Conservation (phyloP, 2,797 vertebrate genomes). For the Oreochromis grahami region DNA sequence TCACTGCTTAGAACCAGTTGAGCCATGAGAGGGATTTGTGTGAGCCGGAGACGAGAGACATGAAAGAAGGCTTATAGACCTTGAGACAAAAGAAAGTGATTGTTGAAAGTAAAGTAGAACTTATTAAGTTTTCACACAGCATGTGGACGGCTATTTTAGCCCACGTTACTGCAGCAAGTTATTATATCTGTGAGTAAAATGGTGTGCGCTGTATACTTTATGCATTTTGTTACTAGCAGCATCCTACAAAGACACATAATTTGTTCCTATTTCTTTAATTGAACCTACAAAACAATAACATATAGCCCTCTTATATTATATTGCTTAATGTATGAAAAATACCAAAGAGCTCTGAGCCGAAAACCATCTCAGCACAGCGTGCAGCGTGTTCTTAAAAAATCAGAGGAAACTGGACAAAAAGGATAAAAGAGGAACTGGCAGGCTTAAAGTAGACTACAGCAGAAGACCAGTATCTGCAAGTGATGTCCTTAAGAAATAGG, state of each 20-base stretch:
- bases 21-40: conserved; percentile 32
- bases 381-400: neutral
- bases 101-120: neutral
- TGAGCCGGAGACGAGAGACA: neutral
- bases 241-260: neutral
- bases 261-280: neutral
- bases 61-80: conserved; percentile 22
- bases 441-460: neutral
- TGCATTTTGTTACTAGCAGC: neutral
- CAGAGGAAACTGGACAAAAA: neutral
- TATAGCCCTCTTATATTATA: too few relatives aligned
- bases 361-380: neutral
- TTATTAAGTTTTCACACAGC: neutral
- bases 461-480: neutral
- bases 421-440: neutral
- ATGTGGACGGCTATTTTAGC: neutral
- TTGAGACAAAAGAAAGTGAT: conserved; percentile 14
- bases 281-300: neutral
- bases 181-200: neutral
- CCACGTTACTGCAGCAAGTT: neutral
- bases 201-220: neutral
- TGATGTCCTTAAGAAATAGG: neutral
- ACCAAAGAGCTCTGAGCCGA: too few relatives aligned
- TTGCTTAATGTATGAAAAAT: too few relatives aligned
- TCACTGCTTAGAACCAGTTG: conserved; percentile 39